Evolutionary conservation across 1,140 invertebrate species (phyloP).

Genomic region (Habropoda laboriosa): DNA sequence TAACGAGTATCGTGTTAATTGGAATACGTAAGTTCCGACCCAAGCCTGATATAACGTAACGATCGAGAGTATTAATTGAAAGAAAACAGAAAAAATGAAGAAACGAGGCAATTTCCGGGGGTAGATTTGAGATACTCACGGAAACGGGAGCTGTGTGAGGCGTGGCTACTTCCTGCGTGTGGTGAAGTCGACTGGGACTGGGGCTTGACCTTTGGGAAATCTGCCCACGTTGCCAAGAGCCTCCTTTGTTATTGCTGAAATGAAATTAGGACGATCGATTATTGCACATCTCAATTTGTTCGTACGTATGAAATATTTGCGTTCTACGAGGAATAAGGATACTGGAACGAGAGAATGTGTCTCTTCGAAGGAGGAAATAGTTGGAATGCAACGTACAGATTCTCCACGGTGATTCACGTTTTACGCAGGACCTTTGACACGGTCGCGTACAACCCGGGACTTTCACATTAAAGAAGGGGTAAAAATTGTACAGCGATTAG

Average conservation of each 20-base stretch:
- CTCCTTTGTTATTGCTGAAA: slow-evolving; percentile 70
- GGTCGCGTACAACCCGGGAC: background rate
- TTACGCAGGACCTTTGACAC: background rate
- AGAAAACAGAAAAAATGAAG: background rate
- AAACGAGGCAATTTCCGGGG: slow-evolving; percentile 31
- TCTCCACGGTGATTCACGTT: background rate
- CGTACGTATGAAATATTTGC: background rate
- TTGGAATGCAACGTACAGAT: background rate
- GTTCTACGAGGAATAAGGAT: background rate
- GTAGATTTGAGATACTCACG: slow-evolving; percentile 70
- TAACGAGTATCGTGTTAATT: background rate
- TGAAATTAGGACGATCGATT: slow-evolving; percentile 15
- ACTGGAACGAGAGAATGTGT: too few species aligned
- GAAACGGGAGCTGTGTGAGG: slow-evolving; percentile 78
- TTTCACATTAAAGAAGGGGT: background rate
- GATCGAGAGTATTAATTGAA: slow-evolving; percentile 3
- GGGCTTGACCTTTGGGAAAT: slow-evolving; percentile 76
- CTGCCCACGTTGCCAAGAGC: slow-evolving; percentile 71
- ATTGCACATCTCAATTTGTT: too few species aligned
- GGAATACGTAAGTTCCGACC: background rate
- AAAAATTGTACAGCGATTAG: slow-evolving; percentile 31
- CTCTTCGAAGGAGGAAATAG: background rate
- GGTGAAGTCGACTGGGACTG: slow-evolving; percentile 73
- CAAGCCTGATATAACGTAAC: background rate
- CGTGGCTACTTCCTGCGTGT: slow-evolving; percentile 68